phyloP scores from a whole-genome alignment of 2,797 vertebrate genomes.

The Phylloscopus collybita region DNA sequence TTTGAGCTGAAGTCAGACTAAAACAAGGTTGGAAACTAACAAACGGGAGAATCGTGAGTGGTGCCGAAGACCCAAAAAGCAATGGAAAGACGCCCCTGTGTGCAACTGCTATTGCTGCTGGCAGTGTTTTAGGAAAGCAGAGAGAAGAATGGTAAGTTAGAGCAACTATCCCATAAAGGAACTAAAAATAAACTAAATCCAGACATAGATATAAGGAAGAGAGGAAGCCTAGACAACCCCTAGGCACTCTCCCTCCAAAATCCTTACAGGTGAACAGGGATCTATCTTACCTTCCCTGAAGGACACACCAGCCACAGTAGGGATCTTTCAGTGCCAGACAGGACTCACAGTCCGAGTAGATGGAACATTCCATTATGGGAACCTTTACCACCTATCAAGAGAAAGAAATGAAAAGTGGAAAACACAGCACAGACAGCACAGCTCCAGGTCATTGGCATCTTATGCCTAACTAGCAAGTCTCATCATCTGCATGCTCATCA shows the following conservation, averaged over 20 bases:
- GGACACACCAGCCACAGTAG: slow-evolving; percentile 97
- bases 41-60: rapidly evolving
- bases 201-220: neutral
- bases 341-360: slow-evolving; percentile 87
- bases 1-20: neutral
- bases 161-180: neutral
- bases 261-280: neutral
- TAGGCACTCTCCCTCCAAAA: neutral
- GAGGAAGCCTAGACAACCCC: neutral
- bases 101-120: neutral
- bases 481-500: neutral
- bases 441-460: neutral
- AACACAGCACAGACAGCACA: neutral
- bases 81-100: neutral
- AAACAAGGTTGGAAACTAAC: neutral
- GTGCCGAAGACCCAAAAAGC: neutral
- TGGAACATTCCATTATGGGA: slow-evolving; percentile 90
- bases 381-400: slow-evolving; percentile 88
- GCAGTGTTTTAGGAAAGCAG: neutral
- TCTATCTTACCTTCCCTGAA: slow-evolving; percentile 90
- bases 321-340: slow-evolving; percentile 91
- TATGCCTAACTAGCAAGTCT: neutral
- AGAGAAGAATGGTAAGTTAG: neutral
- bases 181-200: neutral
- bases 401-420: neutral